phyloP scores from a whole-genome alignment of 2,888 invertebrate species.

The Auanema freiburgensis region DNA sequence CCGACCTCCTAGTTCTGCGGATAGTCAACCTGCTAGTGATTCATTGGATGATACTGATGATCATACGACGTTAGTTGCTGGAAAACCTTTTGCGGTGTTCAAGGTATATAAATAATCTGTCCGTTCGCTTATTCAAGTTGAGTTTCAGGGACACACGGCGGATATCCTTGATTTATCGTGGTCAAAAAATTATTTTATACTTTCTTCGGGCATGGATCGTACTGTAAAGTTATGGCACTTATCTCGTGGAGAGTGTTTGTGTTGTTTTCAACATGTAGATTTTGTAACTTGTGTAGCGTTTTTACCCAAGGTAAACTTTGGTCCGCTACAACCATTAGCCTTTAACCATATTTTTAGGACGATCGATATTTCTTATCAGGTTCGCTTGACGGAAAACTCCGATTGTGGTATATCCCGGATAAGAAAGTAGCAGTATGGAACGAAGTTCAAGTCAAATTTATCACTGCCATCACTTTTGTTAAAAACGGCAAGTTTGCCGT shows the following conservation, averaged over 20 bases:
- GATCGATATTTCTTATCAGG: conserved; percentile 89
- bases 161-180: conserved; percentile 94
- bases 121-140: background rate
- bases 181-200: conserved; percentile 76
- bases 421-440: conserved; percentile 70
- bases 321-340: background rate
- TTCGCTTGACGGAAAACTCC: conserved; percentile 91
- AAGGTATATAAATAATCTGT: conserved; percentile 18
- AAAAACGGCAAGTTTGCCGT: conserved; percentile 93
- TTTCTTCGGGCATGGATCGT: conserved; percentile 68
- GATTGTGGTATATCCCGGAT: conserved; percentile 99
- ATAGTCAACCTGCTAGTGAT: conserved; percentile 20
- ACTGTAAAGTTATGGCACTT: conserved; percentile 97
- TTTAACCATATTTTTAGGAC: conserved; percentile 66
- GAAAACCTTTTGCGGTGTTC: conserved; percentile 54
- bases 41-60: conserved; percentile 18
- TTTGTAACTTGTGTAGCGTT: conserved; percentile 98
- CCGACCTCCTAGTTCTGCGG: conserved; percentile 35
- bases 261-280: conserved; percentile 98
- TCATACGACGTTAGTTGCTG: conserved; percentile 31
- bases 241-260: conserved; percentile 90
- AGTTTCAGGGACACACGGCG: conserved; percentile 84
- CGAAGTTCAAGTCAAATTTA: conserved; percentile 57
- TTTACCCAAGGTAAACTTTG: conserved; percentile 76
- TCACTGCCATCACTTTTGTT: conserved; percentile 63